Conservation (phyloP, 1,140 invertebrate genomes). For the Lordiphosa stackelbergi region DNA sequence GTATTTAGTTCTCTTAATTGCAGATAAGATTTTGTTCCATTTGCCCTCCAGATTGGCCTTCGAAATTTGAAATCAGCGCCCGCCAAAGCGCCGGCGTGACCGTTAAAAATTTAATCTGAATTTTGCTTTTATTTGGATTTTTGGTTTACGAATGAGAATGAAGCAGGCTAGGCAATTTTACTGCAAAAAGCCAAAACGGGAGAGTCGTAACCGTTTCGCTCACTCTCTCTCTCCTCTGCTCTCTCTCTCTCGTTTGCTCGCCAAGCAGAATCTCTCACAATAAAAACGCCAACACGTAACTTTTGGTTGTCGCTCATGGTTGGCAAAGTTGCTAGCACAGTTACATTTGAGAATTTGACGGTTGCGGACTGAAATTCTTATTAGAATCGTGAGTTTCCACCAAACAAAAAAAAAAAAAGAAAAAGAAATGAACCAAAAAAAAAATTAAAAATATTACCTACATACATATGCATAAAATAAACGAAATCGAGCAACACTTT, state of each 20-base stretch:
- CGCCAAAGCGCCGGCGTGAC: too few relatives aligned
- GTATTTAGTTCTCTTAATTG: too few relatives aligned
- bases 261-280: not conserved
- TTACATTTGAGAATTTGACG: constrained; percentile 64
- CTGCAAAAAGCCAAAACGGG: not conserved
- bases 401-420: constrained; percentile 26
- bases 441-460: constrained; percentile 35
- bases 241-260: too few relatives aligned
- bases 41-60: too few relatives aligned
- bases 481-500: constrained; percentile 46
- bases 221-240: too few relatives aligned
- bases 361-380: constrained; percentile 70
- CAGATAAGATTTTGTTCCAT: too few relatives aligned
- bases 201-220: too few relatives aligned
- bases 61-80: too few relatives aligned
- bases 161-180: constrained; percentile 19
- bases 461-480: constrained; percentile 57
- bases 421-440: constrained; percentile 28
- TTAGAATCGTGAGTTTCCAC: constrained; percentile 63
- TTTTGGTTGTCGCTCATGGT: too few relatives aligned
- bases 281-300: constrained; percentile 17
- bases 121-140: constrained; percentile 6
- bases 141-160: too few relatives aligned
- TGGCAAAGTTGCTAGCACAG: too few relatives aligned
- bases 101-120: constrained; percentile 15